These are phyloP conservation scores for Pheucticus melanocephalus DNA, from an alignment of 2,113 vertebrate species.

Conservation along the genomic window DNA sequence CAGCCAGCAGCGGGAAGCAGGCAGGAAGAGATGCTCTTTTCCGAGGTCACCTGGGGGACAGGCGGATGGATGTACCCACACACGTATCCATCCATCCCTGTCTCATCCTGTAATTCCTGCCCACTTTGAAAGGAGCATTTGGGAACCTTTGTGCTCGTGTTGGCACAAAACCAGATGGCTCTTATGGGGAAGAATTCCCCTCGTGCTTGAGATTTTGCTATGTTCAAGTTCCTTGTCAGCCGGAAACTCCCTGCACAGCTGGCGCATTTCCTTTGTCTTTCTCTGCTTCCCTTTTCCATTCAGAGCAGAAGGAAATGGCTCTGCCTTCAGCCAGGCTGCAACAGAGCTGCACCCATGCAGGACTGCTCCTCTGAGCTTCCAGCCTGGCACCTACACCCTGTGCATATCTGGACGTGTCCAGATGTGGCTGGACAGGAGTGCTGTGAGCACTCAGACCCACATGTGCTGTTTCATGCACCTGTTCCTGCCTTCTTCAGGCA, in stretches of 20 bases:
- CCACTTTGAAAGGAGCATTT: not conserved
- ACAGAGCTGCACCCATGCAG: rapidly evolving
- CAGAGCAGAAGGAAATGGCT: not conserved
- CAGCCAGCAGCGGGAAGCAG: not conserved
- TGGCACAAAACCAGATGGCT: not conserved
- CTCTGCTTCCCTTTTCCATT: slow-evolving; percentile 17
- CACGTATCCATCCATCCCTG: not conserved
- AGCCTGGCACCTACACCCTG: not conserved
- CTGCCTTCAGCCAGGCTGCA: not conserved
- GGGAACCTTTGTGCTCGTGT: not conserved
- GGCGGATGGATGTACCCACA: not conserved
- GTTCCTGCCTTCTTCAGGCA: not conserved
- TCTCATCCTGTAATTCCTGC: not conserved
- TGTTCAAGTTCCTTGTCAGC: not conserved
- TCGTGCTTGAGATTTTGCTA: not conserved
- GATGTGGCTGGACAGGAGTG: not conserved
- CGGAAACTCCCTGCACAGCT: not conserved
- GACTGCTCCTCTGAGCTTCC: not conserved
- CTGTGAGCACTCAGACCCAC: not conserved
- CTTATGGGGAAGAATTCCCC: not conserved
- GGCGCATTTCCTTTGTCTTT: not conserved
- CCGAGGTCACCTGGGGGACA: not conserved
- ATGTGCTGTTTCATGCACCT: not conserved
- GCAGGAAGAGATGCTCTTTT: slow-evolving; percentile 38
- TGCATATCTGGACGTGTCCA: not conserved